These are phyloP conservation scores for Dryococelus australis DNA, from an alignment of 2,888 invertebrate genomes.

Conservation along the genomic window DNA sequence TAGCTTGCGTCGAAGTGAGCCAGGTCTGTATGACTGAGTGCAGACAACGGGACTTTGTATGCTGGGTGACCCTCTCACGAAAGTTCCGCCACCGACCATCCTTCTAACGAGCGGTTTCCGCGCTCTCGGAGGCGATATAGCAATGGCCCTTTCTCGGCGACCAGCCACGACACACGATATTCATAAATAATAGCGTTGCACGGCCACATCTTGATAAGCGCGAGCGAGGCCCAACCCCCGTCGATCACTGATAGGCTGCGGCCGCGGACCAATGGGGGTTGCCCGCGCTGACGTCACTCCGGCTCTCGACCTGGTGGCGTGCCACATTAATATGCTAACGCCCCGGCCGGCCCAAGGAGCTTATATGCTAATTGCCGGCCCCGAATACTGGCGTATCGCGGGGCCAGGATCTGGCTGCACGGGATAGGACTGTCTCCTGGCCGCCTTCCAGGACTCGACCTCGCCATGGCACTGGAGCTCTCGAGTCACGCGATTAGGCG, in stretches of 20 bases:
- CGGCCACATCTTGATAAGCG: neutral
- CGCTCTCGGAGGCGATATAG: no score
- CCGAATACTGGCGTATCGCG: neutral
- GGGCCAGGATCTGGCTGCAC: neutral
- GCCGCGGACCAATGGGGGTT: neutral
- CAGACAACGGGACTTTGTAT: no score
- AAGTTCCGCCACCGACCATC: no score
- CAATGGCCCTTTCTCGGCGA: no score
- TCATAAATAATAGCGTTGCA: neutral
- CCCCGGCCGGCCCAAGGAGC: conserved; percentile 3
- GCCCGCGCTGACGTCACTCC: conserved; percentile 17
- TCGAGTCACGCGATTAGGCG: no score
- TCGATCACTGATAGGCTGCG: conserved; percentile 16
- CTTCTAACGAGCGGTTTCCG: no score
- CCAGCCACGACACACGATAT: neutral
- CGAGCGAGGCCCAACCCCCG: neutral
- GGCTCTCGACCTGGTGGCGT: neutral
- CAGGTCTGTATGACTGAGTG: no score
- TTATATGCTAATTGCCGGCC: conserved; percentile 13
- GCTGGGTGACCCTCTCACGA: no score
- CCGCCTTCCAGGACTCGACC: no score
- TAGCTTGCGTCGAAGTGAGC: no score
- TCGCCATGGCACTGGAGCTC: no score
- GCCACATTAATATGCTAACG: neutral
- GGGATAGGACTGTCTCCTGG: no score